These are phyloP conservation scores for Porites australiensis DNA, from an alignment of 64 coral and sea anemone genomes.

Conservation along the genomic window DNA sequence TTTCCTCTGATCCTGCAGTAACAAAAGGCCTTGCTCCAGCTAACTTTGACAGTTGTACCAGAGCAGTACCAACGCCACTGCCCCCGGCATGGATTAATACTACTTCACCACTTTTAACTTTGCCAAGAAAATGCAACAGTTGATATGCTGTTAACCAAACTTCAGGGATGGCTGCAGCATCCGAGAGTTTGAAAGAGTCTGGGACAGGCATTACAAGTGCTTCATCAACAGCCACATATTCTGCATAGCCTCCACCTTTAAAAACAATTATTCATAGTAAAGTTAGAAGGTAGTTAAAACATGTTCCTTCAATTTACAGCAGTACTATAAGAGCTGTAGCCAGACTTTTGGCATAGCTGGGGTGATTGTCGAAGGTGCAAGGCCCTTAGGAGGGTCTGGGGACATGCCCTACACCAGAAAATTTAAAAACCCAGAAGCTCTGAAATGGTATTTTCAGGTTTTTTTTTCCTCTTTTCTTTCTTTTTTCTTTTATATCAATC, in stretches of 20 bases:
- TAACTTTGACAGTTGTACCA: constrained; percentile 70
- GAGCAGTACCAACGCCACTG: constrained; percentile 94
- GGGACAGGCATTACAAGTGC: constrained; percentile 84
- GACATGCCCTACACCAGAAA: too few species aligned
- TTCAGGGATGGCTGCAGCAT: constrained; percentile 95
- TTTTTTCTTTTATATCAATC: too few species aligned
- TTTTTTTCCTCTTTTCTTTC: too few species aligned
- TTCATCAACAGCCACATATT: constrained; percentile 88
- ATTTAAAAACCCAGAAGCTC: too few species aligned
- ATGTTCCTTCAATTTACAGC: too few species aligned
- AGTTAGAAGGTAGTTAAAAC: too few species aligned
- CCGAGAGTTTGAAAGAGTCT: constrained; percentile 34
- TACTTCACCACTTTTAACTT: constrained; percentile 70
- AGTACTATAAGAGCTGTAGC: too few species aligned
- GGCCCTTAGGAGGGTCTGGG: too few species aligned
- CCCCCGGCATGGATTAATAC: constrained; percentile 92
- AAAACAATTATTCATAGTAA: too few species aligned
- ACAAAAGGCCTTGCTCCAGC: constrained; percentile 80
- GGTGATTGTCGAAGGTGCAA: too few species aligned
- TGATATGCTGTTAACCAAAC: constrained; percentile 96
- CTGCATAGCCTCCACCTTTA: constrained; percentile 96
- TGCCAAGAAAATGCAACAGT: constrained; percentile 76
- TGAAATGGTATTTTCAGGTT: too few species aligned
- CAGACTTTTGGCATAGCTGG: too few species aligned
- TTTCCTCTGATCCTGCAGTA: constrained; percentile 87